Evolutionary conservation across 1,140 invertebrate genomes (phyloP).

Genomic region (Platyscapa corneri): DNA sequence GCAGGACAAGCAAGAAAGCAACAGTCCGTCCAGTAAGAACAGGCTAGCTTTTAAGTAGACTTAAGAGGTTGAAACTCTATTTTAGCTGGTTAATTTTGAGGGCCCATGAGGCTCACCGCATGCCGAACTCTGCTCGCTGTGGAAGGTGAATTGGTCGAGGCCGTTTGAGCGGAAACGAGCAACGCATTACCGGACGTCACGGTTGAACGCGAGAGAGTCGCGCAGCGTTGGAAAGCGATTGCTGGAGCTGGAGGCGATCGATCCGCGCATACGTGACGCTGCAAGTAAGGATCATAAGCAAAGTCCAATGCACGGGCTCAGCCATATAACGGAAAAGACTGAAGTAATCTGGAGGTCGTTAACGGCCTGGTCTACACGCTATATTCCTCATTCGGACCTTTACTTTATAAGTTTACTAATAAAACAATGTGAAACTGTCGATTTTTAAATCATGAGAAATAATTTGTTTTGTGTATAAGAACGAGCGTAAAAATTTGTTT

Average conservation of each 20-base stretch:
- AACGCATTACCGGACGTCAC: not conserved
- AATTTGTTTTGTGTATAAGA: no score
- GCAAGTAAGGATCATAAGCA: not conserved
- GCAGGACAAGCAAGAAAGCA: not conserved
- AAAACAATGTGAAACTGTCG: not conserved
- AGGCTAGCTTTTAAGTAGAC: no score
- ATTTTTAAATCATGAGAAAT: no score
- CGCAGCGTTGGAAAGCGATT: not conserved
- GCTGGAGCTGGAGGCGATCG: not conserved
- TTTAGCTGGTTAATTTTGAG: not conserved
- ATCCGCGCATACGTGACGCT: not conserved
- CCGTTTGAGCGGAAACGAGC: not conserved
- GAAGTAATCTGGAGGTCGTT: not conserved
- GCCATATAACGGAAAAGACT: not conserved
- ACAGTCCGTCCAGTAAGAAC: no score
- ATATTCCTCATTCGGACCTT: not conserved
- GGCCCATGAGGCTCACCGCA: not conserved
- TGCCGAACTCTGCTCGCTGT: not conserved
- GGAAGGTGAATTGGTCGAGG: not conserved
- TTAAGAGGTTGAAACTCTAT: not conserved
- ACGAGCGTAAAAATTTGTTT: no score
- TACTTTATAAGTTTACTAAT: not conserved
- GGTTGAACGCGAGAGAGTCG: not conserved
- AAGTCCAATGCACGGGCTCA: not conserved
- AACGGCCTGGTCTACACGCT: not conserved